Evolutionary conservation across 2,113 vertebrate species (phyloP).

Genomic region (Octodon degus): DNA sequence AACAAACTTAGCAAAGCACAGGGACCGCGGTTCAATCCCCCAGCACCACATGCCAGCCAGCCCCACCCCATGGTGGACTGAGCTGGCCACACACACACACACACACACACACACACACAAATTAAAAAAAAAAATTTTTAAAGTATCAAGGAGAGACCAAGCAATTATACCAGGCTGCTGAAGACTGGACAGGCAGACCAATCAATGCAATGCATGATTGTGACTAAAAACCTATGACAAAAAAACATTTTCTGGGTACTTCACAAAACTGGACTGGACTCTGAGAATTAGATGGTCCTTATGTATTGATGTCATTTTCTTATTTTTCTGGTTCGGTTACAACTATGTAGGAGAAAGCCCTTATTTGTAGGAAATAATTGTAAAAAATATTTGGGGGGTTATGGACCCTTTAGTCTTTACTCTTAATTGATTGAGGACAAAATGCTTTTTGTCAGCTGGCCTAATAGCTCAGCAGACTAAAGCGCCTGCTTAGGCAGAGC

Average conservation of each 20-base stretch:
- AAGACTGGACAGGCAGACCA: neutral
- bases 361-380: slow-evolving; percentile 8
- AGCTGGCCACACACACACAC: too few species aligned
- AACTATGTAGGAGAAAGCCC: neutral
- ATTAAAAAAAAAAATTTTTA: neutral
- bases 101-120: too few species aligned
- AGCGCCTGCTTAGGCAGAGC: too few species aligned
- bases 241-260: neutral
- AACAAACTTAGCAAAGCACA: too few species aligned
- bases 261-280: neutral
- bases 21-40: too few species aligned
- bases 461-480: too few species aligned
- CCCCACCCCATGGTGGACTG: too few species aligned
- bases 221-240: neutral
- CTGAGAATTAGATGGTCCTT: neutral
- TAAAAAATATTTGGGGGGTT: neutral
- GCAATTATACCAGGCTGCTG: neutral
- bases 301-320: neutral
- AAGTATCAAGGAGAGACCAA: neutral
- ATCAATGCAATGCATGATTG: neutral
- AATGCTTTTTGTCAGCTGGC: neutral
- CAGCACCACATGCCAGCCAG: too few species aligned
- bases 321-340: neutral
- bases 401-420: neutral
- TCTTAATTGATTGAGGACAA: slow-evolving; percentile 26